These are phyloP conservation scores for Aphidoletes aphidimyza DNA, from an alignment of 2,888 invertebrate genomes.

Conservation along the genomic window DNA sequence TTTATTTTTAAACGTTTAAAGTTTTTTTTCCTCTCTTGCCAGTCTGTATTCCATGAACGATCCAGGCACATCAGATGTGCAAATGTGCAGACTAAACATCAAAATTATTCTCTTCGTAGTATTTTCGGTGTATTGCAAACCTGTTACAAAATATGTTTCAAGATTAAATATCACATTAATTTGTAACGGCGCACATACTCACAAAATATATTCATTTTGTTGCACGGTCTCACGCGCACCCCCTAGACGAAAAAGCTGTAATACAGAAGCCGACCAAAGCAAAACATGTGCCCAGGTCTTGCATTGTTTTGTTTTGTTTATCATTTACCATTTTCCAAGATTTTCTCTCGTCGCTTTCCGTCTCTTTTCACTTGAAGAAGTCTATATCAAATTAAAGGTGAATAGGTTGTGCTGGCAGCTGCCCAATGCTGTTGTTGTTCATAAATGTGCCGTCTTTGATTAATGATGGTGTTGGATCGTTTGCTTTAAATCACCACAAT, in stretches of 20 bases:
- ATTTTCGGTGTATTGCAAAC: conserved; percentile 2
- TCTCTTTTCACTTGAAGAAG: neutral
- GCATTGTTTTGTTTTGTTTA: neutral
- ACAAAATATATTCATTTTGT: neutral
- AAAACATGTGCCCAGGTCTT: too few species aligned
- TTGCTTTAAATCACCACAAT: conserved; percentile 19
- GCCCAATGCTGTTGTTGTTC: neutral
- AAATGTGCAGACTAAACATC: neutral
- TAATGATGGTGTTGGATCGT: conserved; percentile 1
- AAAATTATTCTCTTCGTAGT: neutral
- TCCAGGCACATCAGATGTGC: too few species aligned
- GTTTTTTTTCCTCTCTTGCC: neutral
- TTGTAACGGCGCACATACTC: neutral
- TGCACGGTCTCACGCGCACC: neutral
- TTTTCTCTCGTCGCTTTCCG: too few species aligned
- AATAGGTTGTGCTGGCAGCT: conserved; percentile 2
- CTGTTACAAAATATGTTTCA: neutral
- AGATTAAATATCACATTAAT: conserved; percentile 38
- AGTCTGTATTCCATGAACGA: neutral
- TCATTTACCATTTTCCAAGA: neutral
- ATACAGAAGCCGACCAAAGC: too few species aligned
- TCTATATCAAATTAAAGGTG: conserved; percentile 7
- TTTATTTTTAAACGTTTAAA: too few species aligned
- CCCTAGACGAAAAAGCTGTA: neutral
- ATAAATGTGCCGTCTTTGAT: neutral